phyloP scores from a whole-genome alignment of 2,888 invertebrate species.

The Salticus scenicus region DNA sequence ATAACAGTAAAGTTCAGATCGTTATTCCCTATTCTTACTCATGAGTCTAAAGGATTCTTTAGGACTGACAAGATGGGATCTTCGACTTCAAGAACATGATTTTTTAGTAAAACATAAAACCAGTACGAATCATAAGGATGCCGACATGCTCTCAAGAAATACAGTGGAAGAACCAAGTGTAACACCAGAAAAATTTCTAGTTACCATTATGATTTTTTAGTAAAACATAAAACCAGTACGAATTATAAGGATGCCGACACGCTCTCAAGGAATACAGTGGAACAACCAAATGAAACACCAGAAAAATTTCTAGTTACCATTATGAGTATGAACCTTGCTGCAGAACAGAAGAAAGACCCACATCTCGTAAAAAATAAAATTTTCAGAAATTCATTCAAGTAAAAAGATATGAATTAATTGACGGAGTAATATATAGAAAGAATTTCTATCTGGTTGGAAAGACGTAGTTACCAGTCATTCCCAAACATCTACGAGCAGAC shows the following conservation, averaged over 20 bases:
- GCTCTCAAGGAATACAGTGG: constrained; percentile 14
- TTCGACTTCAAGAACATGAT: no score
- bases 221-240: no score
- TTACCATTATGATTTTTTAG: no score
- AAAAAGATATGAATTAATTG: not conserved
- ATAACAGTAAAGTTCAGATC: no score
- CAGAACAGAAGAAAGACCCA: not conserved
- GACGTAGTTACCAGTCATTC: constrained; percentile 11
- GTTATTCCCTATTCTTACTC: no score
- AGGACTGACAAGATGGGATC: no score
- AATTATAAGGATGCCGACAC: constrained; percentile 28
- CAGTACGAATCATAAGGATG: constrained; percentile 23
- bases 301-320: not conserved
- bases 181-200: not conserved
- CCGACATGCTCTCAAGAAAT: constrained; percentile 19
- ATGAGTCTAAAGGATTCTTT: no score
- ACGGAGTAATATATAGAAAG: not conserved
- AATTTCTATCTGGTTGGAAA: constrained; percentile 17
- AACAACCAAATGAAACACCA: not conserved
- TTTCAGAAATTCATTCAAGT: not conserved
- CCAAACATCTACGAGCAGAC: constrained; percentile 2
- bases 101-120: no score
- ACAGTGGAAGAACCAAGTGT: not conserved
- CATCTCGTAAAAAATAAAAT: not conserved
- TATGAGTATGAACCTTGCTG: not conserved